A percentile compares a stretch with the other conserved stretches of the same genome.
Evolutionary conservation across 1,140 invertebrate genomes (phyloP).

Genomic region (Vanessa atalanta): DNA sequence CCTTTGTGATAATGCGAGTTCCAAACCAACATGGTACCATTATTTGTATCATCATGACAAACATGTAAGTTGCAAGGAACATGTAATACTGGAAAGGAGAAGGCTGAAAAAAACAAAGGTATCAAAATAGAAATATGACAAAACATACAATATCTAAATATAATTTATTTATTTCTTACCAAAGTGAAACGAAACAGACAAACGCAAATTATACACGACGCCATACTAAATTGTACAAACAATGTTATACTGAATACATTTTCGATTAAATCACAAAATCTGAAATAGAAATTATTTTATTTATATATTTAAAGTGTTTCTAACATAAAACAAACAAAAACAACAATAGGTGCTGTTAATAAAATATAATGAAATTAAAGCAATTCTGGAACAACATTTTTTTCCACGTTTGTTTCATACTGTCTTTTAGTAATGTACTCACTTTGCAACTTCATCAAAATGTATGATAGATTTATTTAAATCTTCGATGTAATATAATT

Average conservation of each 20-base stretch:
- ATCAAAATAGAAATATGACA: not conserved
- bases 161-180: slow-evolving; percentile 46
- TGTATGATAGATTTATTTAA: slow-evolving; percentile 56
- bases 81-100: slow-evolving; percentile 55
- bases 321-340: too few relatives aligned
- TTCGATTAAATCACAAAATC: slow-evolving; percentile 59
- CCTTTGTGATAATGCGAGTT: slow-evolving; percentile 58
- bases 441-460: slow-evolving; percentile 54
- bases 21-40: slow-evolving; percentile 67
- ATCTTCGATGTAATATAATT: slow-evolving; percentile 35
- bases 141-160: slow-evolving; percentile 1
- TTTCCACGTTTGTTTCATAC: too few relatives aligned
- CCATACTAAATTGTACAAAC: slow-evolving; percentile 60
- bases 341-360: too few relatives aligned
- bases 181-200: slow-evolving; percentile 65
- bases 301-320: not conserved
- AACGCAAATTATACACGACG: slow-evolving; percentile 62
- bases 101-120: slow-evolving; percentile 46
- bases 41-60: slow-evolving; percentile 59
- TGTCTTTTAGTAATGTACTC: too few relatives aligned
- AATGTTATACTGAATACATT: slow-evolving; percentile 56
- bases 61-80: slow-evolving; percentile 59
- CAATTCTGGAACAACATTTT: too few relatives aligned
- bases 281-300: slow-evolving; percentile 40
- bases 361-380: too few relatives aligned